Base-by-base conservation (phyloP, 2,888 invertebrate species). In the Smittia sp. region DNA sequence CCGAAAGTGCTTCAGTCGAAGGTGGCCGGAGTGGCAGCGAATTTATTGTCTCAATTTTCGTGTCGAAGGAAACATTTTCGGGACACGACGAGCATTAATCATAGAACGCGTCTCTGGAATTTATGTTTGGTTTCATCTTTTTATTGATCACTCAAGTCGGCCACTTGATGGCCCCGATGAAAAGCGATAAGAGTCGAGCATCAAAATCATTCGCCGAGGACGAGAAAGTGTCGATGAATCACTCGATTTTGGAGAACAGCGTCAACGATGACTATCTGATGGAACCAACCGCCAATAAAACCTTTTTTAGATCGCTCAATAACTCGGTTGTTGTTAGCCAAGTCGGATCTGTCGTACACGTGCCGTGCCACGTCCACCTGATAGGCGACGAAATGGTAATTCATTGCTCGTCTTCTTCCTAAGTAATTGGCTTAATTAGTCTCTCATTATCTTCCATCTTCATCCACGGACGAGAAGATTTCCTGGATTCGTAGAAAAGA, bases 401-500 rank as follows among this genome's bases (percentile, higher is more conserved):
- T n/a, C n/a, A n/a, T n/a, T n/a, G n/a, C n/a, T n/a, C n/a, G n/a
- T n/a, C n/a, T 58, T 9, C 11, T 58, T 15, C n/a, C 7, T 32
- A 32, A 32, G 32, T 32, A 32, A 32, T 32, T 32, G 9, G 3
- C 32, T 9, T 27, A 27, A 63, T 27, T 63, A 63, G 6, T 18
- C n/a, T 63, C 13, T 63, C n/a, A 7, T 63, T 18, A 63, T n/a
- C 3, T 27, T 27, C 20, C 4, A 15, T 58, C 7, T 20, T 7
- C 7, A 58, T 11, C 7, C 11, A 9, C n/a, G 7, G n/a, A 58
- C 62, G 7, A 63, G 3, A 15, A 93, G 93, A 91, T 93, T 69
- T 92, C 92, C 63, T 93, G 93, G 93, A 92, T 93, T 77, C 86
- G 92, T 79, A 86, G 92, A 81, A 91, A 91, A 84, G 92, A 93